Evolutionary conservation across 2,888 invertebrate genomes (phyloP).

Genomic region (Candidula unifasciata): DNA sequence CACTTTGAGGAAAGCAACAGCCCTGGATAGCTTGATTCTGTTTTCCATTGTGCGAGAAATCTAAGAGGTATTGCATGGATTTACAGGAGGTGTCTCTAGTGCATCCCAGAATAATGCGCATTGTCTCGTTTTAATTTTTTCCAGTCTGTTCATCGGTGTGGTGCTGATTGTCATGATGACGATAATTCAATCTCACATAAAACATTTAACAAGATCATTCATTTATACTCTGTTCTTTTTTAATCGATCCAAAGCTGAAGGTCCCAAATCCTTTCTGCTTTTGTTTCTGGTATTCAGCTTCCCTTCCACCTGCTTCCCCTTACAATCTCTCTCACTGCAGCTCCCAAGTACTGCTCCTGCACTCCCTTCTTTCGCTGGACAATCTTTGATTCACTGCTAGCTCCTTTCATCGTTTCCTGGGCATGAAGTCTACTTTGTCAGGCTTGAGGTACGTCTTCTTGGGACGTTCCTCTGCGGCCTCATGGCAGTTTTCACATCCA

Average conservation of each 20-base stretch:
- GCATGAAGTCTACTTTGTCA: constrained; percentile 86
- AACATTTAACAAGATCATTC: not conserved
- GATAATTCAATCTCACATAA: not conserved
- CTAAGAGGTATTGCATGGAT: too few species aligned
- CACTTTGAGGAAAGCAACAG: too few species aligned
- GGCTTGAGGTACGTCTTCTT: constrained; percentile 84
- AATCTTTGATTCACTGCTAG: constrained; percentile 69
- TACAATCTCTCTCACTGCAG: constrained; percentile 57
- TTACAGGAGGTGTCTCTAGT: too few species aligned
- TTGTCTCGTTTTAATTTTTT: too few species aligned
- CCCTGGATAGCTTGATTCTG: too few species aligned
- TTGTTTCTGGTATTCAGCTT: constrained; percentile 53
- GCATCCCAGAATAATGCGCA: too few species aligned
- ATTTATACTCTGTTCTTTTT: constrained; percentile 55
- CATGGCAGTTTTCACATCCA: constrained; percentile 89
- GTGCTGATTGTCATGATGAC: too few species aligned
- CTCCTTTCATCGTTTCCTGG: constrained; percentile 86
- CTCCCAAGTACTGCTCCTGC: constrained; percentile 59
- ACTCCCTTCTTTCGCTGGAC: constrained; percentile 73
- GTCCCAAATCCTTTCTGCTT: constrained; percentile 48
- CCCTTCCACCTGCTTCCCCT: constrained; percentile 57
- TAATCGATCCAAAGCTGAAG: constrained; percentile 65
- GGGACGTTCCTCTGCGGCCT: constrained; percentile 86
- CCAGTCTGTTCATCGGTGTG: too few species aligned
- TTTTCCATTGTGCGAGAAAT: too few species aligned